A percentile compares a stretch with the other conserved stretches of the same genome.
These are phyloP conservation scores for Brenthis hecate DNA, from an alignment of 2,888 invertebrate genomes.

Conservation along the genomic window DNA sequence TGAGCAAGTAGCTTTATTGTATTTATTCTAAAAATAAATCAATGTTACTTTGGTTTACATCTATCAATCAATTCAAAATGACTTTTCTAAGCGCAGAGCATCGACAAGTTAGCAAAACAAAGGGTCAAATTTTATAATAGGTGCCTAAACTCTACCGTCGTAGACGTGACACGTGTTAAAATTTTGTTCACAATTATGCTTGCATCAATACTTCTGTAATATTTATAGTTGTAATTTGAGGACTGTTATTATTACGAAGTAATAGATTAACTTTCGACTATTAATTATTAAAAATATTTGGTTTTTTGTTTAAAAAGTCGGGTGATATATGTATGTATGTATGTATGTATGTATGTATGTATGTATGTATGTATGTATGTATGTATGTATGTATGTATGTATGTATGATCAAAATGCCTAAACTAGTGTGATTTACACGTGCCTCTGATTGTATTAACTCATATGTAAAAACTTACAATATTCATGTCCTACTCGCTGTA, in stretches of 20 bases:
- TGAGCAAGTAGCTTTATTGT: too few species aligned
- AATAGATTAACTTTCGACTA: slow-evolving; percentile 2
- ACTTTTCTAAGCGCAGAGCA: slow-evolving; percentile 20
- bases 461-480: slow-evolving; percentile 35
- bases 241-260: slow-evolving; percentile 15
- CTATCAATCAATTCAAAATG: slow-evolving; percentile 28
- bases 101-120: slow-evolving; percentile 51
- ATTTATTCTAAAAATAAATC: slow-evolving; percentile 17
- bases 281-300: too few species aligned
- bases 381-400: too few species aligned
- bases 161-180: slow-evolving; percentile 41
- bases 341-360: too few species aligned
- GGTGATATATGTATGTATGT: too few species aligned
- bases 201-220: slow-evolving; percentile 6
- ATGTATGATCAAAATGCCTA: not conserved
- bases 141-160: slow-evolving; percentile 33
- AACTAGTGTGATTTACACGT: slow-evolving; percentile 38
- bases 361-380: too few species aligned
- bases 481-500: slow-evolving; percentile 37
- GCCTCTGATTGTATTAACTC: slow-evolving; percentile 35
- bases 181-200: slow-evolving; percentile 32
- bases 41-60: not conserved
- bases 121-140: slow-evolving; percentile 41
- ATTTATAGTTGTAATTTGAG: slow-evolving; percentile 13
- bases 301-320: too few species aligned